phyloP scores from a whole-genome alignment of 2,113 vertebrate species.

The Fregetta grallaria region DNA sequence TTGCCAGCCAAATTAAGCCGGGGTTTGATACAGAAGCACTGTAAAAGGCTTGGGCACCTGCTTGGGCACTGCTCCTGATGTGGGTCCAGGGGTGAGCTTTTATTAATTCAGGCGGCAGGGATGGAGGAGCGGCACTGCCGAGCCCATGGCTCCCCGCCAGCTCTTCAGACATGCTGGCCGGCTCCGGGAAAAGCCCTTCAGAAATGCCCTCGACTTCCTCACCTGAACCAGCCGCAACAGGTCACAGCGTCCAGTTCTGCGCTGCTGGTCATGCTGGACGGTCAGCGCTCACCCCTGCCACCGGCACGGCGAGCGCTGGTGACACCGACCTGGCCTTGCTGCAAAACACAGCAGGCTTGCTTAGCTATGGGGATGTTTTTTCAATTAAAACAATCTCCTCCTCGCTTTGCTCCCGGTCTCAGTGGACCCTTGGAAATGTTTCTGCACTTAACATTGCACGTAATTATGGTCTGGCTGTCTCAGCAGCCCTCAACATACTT shows the following conservation, averaged over 20 bases:
- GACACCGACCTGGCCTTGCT: not conserved
- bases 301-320: accelerated
- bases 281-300: not conserved
- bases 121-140: not conserved
- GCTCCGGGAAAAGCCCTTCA: not conserved
- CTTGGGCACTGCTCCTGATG: not conserved
- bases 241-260: accelerated
- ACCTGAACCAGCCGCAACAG: accelerated
- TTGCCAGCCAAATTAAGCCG: not conserved
- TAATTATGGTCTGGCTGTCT: not conserved
- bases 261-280: accelerated
- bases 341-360: not conserved
- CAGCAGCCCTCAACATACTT: not conserved
- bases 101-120: not conserved
- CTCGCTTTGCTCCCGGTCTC: not conserved
- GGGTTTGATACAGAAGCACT: not conserved
- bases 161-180: not conserved
- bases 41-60: not conserved
- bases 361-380: not conserved
- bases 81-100: accelerated
- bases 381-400: not conserved
- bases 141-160: not conserved
- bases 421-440: not conserved
- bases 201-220: not conserved
- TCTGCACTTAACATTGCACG: not conserved